Percentiles rank a stretch among this genome's conserved stretches.
phyloP scores from a whole-genome alignment of 2,888 invertebrate genomes.

The Pollenia labialis region DNA sequence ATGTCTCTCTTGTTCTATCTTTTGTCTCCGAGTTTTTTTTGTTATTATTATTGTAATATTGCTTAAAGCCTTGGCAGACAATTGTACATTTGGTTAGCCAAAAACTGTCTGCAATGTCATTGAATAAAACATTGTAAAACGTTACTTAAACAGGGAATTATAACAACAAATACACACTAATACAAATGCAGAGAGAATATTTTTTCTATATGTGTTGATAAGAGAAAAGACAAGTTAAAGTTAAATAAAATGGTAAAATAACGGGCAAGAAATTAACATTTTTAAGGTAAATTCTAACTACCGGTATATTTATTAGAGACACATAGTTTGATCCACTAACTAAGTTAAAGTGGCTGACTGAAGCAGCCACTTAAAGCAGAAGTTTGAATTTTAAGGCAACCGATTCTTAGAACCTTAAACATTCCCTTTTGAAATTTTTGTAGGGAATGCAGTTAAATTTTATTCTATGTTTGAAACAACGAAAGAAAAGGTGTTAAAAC shows the following conservation, averaged over 20 bases:
- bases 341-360: no score
- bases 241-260: neutral
- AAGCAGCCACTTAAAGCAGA: no score
- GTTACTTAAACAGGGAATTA: conserved; percentile 64
- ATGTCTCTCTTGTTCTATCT: conserved; percentile 33
- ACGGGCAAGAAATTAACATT: no score
- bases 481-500: no score
- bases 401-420: no score
- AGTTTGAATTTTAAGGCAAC: no score
- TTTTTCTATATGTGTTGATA: neutral
- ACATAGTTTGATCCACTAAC: no score
- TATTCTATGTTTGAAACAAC: no score
- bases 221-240: neutral
- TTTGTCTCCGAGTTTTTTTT: conserved; percentile 35
- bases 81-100: conserved; percentile 73
- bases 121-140: conserved; percentile 67
- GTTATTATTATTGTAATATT: conserved; percentile 58
- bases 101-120: conserved; percentile 73
- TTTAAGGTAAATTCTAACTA: no score
- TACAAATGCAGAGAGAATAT: neutral
- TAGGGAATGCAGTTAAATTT: no score
- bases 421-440: no score
- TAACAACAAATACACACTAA: conserved; percentile 43
- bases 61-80: conserved; percentile 71
- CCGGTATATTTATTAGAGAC: no score